Conservation (phyloP, 2,888 invertebrate species). For the Sabellastarte sp. region DNA sequence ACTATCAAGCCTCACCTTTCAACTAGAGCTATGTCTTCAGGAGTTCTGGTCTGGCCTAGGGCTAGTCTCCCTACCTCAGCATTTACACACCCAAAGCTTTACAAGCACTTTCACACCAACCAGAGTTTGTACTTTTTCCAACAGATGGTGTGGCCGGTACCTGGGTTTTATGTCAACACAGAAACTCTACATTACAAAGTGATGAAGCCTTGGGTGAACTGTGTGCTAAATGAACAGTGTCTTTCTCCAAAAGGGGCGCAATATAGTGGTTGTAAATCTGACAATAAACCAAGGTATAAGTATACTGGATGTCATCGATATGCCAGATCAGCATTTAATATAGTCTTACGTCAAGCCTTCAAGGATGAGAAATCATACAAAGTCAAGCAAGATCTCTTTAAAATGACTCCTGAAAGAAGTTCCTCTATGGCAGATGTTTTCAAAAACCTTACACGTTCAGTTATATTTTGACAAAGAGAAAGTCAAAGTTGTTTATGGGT, state of each 20-base stretch:
- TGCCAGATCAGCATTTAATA: slow-evolving; percentile 88
- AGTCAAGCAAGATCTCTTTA: no score
- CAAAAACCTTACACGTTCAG: no score
- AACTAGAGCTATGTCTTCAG: slow-evolving; percentile 64
- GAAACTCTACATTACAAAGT: slow-evolving; percentile 68
- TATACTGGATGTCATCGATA: slow-evolving; percentile 96
- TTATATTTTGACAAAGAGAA: no score
- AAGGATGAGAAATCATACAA: no score
- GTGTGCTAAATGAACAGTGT: slow-evolving; percentile 85
- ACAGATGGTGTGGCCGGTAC: slow-evolving; percentile 78
- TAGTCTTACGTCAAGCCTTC: slow-evolving; percentile 78
- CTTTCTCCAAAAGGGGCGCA: slow-evolving; percentile 83
- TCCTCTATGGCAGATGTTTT: no score
- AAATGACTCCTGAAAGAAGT: no score
- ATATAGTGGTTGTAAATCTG: slow-evolving; percentile 83
- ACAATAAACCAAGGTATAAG: slow-evolving; percentile 89
- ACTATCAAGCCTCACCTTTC: slow-evolving; percentile 35
- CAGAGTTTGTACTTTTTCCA: slow-evolving; percentile 85
- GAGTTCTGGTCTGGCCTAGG: slow-evolving; percentile 68
- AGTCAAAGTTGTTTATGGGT: no score
- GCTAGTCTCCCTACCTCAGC: slow-evolving; percentile 81
- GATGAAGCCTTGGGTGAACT: slow-evolving; percentile 90
- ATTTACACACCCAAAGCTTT: slow-evolving; percentile 93
- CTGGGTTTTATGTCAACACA: slow-evolving; percentile 64
- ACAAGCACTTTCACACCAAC: slow-evolving; percentile 83